Percentiles rank a stretch among this genome's conserved stretches.
Conservation (phyloP, 2,888 invertebrate species). For the Cactoblastis cactorum region DNA sequence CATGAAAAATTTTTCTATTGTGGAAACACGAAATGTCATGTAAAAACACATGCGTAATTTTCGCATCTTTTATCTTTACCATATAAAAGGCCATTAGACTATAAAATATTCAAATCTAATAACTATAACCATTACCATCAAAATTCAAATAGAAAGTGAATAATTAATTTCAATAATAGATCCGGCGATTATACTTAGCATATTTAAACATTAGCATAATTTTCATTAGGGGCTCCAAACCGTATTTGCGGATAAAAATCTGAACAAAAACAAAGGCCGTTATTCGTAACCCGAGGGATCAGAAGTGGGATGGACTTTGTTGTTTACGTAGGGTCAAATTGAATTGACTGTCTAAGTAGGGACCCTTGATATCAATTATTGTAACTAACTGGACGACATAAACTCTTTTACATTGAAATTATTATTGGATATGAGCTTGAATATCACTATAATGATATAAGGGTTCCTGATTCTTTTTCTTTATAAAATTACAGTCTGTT, state of each 20-base stretch:
- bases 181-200: background rate
- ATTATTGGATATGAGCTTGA: no score
- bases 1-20: no score
- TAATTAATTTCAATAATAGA: background rate
- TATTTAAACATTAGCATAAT: conserved; percentile 9
- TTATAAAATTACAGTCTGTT: no score
- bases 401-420: background rate
- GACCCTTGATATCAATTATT: background rate
- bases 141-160: no score
- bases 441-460: no score
- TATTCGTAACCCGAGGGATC: conserved; percentile 7
- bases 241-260: conserved; percentile 3
- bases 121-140: no score
- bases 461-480: no score
- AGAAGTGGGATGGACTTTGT: conserved; percentile 1
- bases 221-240: background rate
- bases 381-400: background rate
- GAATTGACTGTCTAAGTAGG: conserved; percentile 8
- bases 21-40: no score
- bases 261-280: conserved; percentile 1
- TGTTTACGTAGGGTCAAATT: conserved; percentile 12
- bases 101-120: no score
- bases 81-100: no score
- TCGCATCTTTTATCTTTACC: no score
- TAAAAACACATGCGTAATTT: no score